Conservation (phyloP, 2,113 vertebrate species). For the zebrafish (Danio rerio) region GRCz12tu NC_133194.1:38578501-38579000, state of each 20-base stretch:
- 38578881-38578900: slow-evolving; percentile 7
- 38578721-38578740: slow-evolving; percentile 64
- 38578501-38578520: slow-evolving; percentile 61
- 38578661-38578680: slow-evolving; percentile 63
- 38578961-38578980: background rate
- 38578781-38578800: slow-evolving; percentile 60
- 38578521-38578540: slow-evolving; percentile 63
- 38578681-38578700: slow-evolving; percentile 28
- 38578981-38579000: slow-evolving; percentile 1
- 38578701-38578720: slow-evolving; percentile 2
- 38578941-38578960: too few relatives aligned
- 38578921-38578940: background rate
- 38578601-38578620: slow-evolving; percentile 63
- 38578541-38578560: slow-evolving; percentile 52
- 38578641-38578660: slow-evolving; percentile 64
- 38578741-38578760: slow-evolving; percentile 67
- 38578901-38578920: background rate
- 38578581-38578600: slow-evolving; percentile 68
- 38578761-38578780: slow-evolving; percentile 24
- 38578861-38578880: slow-evolving; percentile 17
- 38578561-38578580: slow-evolving; percentile 69
- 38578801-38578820: slow-evolving; percentile 55
- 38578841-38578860: slow-evolving; percentile 20
- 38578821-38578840: slow-evolving; percentile 60
- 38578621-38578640: slow-evolving; percentile 70